Conservation (phyloP, 2,888 invertebrate genomes). For the Julus scandinavius region DNA sequence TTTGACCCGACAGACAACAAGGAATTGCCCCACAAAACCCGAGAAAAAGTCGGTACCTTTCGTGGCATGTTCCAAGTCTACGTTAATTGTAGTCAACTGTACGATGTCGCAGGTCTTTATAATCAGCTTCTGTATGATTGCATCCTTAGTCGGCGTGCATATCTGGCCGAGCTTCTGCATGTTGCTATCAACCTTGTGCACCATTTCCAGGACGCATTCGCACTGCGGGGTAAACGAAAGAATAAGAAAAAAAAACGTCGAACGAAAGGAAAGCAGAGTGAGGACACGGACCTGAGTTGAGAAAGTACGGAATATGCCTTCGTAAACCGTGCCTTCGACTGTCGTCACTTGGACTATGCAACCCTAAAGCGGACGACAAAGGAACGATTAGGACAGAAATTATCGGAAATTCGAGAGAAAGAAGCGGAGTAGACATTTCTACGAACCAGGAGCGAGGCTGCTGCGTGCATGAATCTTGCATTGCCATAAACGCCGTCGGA, state of each 20-base stretch:
- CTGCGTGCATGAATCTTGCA: conserved; percentile 89
- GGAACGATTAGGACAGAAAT: conserved; percentile 10
- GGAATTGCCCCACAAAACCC: conserved; percentile 27
- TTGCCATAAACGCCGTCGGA: conserved; percentile 88
- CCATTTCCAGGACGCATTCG: conserved; percentile 88
- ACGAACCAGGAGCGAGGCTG: conserved; percentile 80
- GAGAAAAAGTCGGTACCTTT: conserved; percentile 70
- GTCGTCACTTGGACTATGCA: conserved; percentile 67
- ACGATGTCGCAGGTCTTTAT: conserved; percentile 86
- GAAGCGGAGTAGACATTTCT: background rate
- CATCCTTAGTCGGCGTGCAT: conserved; percentile 65
- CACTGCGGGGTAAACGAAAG: conserved; percentile 70
- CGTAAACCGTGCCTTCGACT: conserved; percentile 84
- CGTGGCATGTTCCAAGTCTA: conserved; percentile 88
- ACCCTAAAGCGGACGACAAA: conserved; percentile 62
- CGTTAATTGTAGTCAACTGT: conserved; percentile 82
- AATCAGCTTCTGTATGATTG: conserved; percentile 81
- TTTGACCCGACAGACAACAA: background rate
- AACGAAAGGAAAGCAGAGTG: background rate
- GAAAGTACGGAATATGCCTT: conserved; percentile 90
- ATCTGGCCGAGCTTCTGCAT: conserved; percentile 56
- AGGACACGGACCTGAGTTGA: conserved; percentile 71
- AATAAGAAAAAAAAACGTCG: background rate
- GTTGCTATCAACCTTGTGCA: conserved; percentile 77
- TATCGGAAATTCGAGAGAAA: too few species aligned